Evolutionary conservation across 2,797 vertebrate species (phyloP).

Genomic region (Anas bahamensis): DNA sequence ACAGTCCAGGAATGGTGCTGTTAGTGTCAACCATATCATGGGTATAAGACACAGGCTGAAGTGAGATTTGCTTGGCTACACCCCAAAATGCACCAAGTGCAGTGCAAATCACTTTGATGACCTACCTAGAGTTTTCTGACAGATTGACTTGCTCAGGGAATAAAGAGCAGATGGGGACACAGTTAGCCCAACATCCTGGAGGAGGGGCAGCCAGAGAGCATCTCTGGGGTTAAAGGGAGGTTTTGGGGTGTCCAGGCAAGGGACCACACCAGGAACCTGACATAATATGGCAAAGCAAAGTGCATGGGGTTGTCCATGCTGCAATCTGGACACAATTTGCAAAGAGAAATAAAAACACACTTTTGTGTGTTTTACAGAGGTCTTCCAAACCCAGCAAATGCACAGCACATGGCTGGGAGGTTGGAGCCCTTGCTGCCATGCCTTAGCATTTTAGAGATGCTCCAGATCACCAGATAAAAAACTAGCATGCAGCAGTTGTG

Average conservation of each 20-base stretch:
- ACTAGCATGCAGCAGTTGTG: background rate
- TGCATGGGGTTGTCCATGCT: fast-evolving
- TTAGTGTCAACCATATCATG: fast-evolving
- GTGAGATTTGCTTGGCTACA: background rate
- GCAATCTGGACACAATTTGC: background rate
- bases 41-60: background rate
- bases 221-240: fast-evolving
- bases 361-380: background rate
- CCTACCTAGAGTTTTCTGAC: background rate
- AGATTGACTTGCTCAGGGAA: background rate
- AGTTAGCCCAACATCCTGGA: background rate
- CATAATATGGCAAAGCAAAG: background rate
- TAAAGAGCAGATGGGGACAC: background rate
- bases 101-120: background rate
- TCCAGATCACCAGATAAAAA: background rate
- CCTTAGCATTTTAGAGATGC: background rate
- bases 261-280: background rate
- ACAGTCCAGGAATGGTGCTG: no score
- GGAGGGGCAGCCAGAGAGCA: background rate
- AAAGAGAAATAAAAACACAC: background rate
- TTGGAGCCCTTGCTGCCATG: background rate
- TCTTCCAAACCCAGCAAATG: background rate
- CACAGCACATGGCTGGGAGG: fast-evolving
- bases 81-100: background rate
- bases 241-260: background rate